These are phyloP conservation scores for Helicorthomorpha holstii DNA, from an alignment of 1,140 invertebrate species.

Conservation along the genomic window DNA sequence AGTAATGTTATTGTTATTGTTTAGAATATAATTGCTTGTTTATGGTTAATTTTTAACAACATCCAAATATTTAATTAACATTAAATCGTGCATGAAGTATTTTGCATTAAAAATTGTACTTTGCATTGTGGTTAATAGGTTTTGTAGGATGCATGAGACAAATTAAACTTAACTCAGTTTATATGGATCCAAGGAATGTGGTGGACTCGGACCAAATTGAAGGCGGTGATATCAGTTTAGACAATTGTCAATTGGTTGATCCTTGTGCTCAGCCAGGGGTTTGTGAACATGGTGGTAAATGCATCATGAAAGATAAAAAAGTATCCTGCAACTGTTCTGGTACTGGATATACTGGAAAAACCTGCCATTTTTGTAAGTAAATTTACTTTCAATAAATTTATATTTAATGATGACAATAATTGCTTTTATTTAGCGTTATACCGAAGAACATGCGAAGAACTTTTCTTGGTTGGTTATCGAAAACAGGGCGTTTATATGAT, in stretches of 20 bases:
- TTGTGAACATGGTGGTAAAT: constrained; percentile 77
- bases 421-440: constrained; percentile 44
- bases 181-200: constrained; percentile 55
- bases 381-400: background rate
- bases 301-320: constrained; percentile 68
- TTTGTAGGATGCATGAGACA: constrained; percentile 79
- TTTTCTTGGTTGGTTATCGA: constrained; percentile 63
- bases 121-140: constrained; percentile 29
- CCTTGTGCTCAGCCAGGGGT: constrained; percentile 72
- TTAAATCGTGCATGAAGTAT: no score
- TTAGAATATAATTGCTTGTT: no score
- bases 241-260: constrained; percentile 79
- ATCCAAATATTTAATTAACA: no score
- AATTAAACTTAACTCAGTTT: constrained; percentile 56
- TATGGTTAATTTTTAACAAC: no score
- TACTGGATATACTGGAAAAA: constrained; percentile 70
- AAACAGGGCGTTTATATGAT: constrained; percentile 73
- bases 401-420: background rate
- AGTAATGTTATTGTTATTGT: no score
- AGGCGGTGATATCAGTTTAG: constrained; percentile 69
- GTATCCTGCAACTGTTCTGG: constrained; percentile 74
- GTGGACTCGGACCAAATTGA: constrained; percentile 54
- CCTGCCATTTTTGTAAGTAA: constrained; percentile 71
- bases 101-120: background rate
- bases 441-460: constrained; percentile 76